phyloP scores from a whole-genome alignment of 1,140 invertebrate species.

The Druon quercuslanigerum region DNA sequence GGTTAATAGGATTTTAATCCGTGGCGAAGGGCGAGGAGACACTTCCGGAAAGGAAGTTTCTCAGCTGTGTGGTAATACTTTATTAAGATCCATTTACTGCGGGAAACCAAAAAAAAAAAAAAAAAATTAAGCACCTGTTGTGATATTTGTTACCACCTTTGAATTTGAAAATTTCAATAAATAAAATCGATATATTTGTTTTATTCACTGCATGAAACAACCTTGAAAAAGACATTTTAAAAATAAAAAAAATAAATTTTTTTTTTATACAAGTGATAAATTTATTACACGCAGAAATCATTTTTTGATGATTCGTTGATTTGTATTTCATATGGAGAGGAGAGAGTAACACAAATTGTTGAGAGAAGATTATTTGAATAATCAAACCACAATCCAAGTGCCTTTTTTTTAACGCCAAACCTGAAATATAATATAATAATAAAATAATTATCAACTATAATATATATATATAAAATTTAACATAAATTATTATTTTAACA shows the following conservation, averaged over 20 bases:
- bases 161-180: neutral
- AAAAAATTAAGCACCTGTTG: no score
- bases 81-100: no score
- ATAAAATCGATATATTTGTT: neutral
- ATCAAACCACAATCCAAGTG: constrained; percentile 11
- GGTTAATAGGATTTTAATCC: no score
- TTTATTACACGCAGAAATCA: constrained; percentile 8
- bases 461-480: no score
- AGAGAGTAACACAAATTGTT: neutral
- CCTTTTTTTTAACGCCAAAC: neutral
- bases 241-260: neutral
- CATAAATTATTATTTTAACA: no score
- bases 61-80: no score
- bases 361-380: neutral
- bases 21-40: no score
- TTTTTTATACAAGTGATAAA: neutral
- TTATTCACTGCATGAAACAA: constrained; percentile 12
- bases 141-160: neutral
- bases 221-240: neutral
- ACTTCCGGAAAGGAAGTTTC: no score
- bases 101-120: no score
- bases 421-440: neutral
- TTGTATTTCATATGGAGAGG: neutral
- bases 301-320: constrained; percentile 9
- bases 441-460: neutral